A percentile compares a stretch with the other conserved stretches of the same genome.
phyloP scores from a whole-genome alignment of 2,797 vertebrate genomes.

The Pseudocheirus occidentalis region DNA sequence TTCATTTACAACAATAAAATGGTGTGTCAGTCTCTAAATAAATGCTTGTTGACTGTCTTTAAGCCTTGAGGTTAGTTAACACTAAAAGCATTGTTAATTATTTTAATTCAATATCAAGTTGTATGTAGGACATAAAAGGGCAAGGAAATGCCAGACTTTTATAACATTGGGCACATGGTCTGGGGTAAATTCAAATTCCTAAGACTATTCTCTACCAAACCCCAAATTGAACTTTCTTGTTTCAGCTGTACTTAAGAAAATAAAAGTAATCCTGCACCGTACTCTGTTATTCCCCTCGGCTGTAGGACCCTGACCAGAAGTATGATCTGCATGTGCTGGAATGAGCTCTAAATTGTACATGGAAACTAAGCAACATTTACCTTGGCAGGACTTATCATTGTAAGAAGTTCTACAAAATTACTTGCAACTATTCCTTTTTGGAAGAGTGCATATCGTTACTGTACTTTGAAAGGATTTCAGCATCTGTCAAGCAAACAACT shows the following conservation, averaged over 20 bases:
- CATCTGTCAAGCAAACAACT: slow-evolving; percentile 4
- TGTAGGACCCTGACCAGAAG: slow-evolving; percentile 30
- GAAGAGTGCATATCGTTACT: background rate
- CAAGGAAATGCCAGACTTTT: background rate
- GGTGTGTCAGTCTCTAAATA: background rate
- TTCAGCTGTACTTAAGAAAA: slow-evolving; percentile 36
- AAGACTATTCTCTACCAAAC: slow-evolving; percentile 32
- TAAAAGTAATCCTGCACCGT: slow-evolving; percentile 25
- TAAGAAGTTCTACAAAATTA: slow-evolving; percentile 32
- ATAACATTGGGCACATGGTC: slow-evolving; percentile 47
- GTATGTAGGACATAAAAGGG: background rate
- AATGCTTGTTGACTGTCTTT: background rate
- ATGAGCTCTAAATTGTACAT: slow-evolving; percentile 19
- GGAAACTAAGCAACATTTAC: slow-evolving; percentile 45
- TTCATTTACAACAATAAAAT: background rate
- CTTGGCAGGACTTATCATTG: slow-evolving; percentile 38
- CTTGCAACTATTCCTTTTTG: background rate
- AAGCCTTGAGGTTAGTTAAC: background rate
- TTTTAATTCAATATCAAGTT: background rate
- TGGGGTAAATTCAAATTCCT: slow-evolving; percentile 49
- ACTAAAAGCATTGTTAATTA: background rate
- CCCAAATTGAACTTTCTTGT: slow-evolving; percentile 24
- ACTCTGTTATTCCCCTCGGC: slow-evolving; percentile 14
- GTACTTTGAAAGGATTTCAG: slow-evolving; percentile 16
- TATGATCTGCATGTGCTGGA: slow-evolving; percentile 29